Evolutionary conservation across 2,888 invertebrate species (phyloP), one percentile per base, ranked within the genome.

Genomic region (Macaria liturata): DNA sequence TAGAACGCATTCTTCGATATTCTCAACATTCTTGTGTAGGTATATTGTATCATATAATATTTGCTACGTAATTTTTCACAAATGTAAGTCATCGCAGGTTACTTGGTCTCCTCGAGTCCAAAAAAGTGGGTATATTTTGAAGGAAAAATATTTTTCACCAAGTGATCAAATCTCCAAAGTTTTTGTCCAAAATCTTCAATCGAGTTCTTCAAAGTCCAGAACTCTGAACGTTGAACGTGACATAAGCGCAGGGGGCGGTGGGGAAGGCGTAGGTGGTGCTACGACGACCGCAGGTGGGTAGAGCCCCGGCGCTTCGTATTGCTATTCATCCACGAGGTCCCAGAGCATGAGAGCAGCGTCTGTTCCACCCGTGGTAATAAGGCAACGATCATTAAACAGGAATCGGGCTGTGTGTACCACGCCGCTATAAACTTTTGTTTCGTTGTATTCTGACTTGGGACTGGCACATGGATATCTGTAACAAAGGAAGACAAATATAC

Each of bases 311-410:
- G 82, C 83, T 64, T 70, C 77, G 68, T 69, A 76, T 67, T 80
- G 93, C 93, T 95, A 96, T 91, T 96, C 96, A 75, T 96, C 96
- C 74, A 96, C 95, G 64, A 97, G 89, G 85, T 97, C 97, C 97
- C 98, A 98, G 66, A 98, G 94, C 96, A 98, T 97, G 43, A 98
- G 93, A 5, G 96, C 95, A 32, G 97, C 97, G 80, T 98, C 98
- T 65, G 95, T 94, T 39, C 98, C 98, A 3, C 98, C 98, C 7
- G 97, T 95, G 20, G 96, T 96, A 54, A 97, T 95, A 61, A 98
- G 91, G 75, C 96, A 96, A 54, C 96, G 94, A 84, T 98, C 97
- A 77, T 97, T 97, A 88, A 95, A 96, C 20, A 97, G 92, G 88
- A 98, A 98, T 46, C 96, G 93, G 0, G 96, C 95, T 60, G 95